These are phyloP conservation scores for Hippocampus kuda DNA, from an alignment of 2,797 vertebrate species.

Conservation along the genomic window DNA sequence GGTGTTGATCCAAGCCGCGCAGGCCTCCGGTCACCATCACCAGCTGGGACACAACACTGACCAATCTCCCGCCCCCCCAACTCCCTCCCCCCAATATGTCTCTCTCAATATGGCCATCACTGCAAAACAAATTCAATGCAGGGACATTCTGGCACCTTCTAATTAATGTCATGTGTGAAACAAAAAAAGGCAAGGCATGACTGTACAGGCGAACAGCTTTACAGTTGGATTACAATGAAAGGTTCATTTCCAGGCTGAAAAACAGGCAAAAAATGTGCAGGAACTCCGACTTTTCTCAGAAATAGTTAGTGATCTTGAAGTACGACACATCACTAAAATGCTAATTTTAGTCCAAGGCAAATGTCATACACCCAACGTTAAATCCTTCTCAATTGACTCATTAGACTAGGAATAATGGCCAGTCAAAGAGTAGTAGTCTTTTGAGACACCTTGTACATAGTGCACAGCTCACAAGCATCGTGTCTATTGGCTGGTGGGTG, in stretches of 20 bases:
- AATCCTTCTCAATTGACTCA: too few relatives aligned
- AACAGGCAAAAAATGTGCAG: background rate
- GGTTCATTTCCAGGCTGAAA: background rate
- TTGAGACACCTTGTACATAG: background rate
- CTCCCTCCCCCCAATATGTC: slow-evolving; percentile 27
- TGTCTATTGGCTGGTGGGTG: background rate
- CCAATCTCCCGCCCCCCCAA: slow-evolving; percentile 29
- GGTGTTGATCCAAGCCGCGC: slow-evolving; percentile 29
- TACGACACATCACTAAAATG: background rate
- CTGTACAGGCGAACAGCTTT: slow-evolving; percentile 16
- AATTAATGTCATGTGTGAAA: slow-evolving; percentile 66
- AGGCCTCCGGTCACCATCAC: slow-evolving; percentile 46
- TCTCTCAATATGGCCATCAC: slow-evolving; percentile 46
- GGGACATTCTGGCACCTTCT: slow-evolving; percentile 71
- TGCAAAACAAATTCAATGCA: slow-evolving; percentile 64
- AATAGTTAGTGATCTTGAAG: background rate
- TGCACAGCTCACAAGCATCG: background rate
- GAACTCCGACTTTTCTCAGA: background rate
- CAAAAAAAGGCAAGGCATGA: slow-evolving; percentile 36
- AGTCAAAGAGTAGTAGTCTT: too few relatives aligned
- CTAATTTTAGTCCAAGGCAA: background rate
- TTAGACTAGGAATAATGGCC: too few relatives aligned
- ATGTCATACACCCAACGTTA: background rate
- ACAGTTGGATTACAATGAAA: background rate
- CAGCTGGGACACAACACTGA: slow-evolving; percentile 54